Evolutionary conservation across 2,888 invertebrate genomes (phyloP).

Genomic region (Synanthedon myopaeformis): DNA sequence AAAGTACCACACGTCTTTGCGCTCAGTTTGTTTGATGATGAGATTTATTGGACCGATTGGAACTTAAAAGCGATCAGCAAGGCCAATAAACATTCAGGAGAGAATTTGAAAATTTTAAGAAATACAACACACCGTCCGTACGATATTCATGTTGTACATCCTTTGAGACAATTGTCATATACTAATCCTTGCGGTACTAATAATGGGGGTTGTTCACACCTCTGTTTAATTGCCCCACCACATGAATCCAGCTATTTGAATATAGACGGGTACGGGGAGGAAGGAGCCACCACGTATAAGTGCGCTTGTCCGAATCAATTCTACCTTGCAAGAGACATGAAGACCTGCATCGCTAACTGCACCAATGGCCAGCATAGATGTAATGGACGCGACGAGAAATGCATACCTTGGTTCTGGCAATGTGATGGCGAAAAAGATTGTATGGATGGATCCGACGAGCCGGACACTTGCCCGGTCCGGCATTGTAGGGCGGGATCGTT

Average conservation of each 20-base stretch:
- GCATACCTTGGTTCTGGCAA: slow-evolving; percentile 70
- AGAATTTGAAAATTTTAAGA: slow-evolving; percentile 77
- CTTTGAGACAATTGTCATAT: slow-evolving; percentile 85
- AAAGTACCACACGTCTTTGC: slow-evolving; percentile 97
- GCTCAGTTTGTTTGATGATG: slow-evolving; percentile 92
- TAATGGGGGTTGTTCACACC: slow-evolving; percentile 96
- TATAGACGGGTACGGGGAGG: slow-evolving; percentile 83
- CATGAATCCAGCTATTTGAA: slow-evolving; percentile 80
- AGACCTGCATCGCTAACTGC: slow-evolving; percentile 95
- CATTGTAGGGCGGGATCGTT: slow-evolving; percentile 91
- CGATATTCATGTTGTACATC: slow-evolving; percentile 93
- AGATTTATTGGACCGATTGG: slow-evolving; percentile 98
- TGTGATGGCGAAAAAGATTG: slow-evolving; percentile 95
- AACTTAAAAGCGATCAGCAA: slow-evolving; percentile 91
- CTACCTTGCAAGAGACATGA: slow-evolving; percentile 81
- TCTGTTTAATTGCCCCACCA: slow-evolving; percentile 91
- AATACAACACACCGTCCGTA: slow-evolving; percentile 96
- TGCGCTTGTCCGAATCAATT: slow-evolving; percentile 98
- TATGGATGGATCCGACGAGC: slow-evolving; percentile 92
- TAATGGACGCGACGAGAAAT: slow-evolving; percentile 73
- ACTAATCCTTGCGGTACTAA: slow-evolving; percentile 90
- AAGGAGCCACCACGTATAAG: slow-evolving; percentile 81
- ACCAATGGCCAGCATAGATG: slow-evolving; percentile 87
- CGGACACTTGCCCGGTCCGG: slow-evolving; percentile 82
- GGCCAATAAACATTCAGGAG: slow-evolving; percentile 92